phyloP scores from a whole-genome alignment of 2,888 invertebrate species.

The Lymantria monacha region DNA sequence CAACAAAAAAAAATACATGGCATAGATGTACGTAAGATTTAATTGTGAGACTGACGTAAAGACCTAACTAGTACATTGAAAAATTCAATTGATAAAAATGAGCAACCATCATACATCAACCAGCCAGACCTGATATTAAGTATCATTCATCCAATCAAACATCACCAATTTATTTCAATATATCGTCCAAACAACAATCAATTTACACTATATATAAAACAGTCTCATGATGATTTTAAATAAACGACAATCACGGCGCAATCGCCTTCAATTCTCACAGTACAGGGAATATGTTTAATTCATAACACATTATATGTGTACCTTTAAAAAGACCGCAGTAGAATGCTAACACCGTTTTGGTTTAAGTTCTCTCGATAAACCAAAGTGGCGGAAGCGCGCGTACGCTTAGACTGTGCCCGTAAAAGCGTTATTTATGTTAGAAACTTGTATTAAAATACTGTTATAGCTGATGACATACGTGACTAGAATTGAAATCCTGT shows the following conservation, averaged over 20 bases:
- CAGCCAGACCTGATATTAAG: not conserved
- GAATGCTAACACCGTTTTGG: constrained; percentile 55
- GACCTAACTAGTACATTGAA: not conserved
- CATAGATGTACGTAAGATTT: no score
- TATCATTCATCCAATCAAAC: constrained; percentile 8
- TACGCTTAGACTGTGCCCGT: constrained; percentile 28
- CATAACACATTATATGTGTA: constrained; percentile 45
- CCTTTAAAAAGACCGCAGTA: constrained; percentile 28
- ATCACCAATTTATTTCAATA: constrained; percentile 9
- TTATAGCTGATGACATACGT: constrained; percentile 30
- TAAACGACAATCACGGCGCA: constrained; percentile 20
- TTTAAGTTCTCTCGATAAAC: constrained; percentile 45
- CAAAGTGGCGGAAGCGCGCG: constrained; percentile 32
- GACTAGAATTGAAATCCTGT: constrained; percentile 14
- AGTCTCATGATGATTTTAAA: constrained; percentile 4
- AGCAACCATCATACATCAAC: not conserved
- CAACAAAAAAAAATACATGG: no score
- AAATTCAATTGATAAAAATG: constrained; percentile 9
- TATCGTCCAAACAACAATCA: constrained; percentile 12
- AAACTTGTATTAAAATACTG: constrained; percentile 37
- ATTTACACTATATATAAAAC: constrained; percentile 1
- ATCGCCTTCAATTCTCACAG: constrained; percentile 30
- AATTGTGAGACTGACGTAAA: no score
- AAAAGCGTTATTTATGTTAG: constrained; percentile 36
- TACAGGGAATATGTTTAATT: constrained; percentile 57